Percentiles rank a stretch among this genome's conserved stretches.
These are phyloP conservation scores for Nesoenas mayeri DNA, from an alignment of 2,113 vertebrate genomes.

Conservation along the genomic window DNA sequence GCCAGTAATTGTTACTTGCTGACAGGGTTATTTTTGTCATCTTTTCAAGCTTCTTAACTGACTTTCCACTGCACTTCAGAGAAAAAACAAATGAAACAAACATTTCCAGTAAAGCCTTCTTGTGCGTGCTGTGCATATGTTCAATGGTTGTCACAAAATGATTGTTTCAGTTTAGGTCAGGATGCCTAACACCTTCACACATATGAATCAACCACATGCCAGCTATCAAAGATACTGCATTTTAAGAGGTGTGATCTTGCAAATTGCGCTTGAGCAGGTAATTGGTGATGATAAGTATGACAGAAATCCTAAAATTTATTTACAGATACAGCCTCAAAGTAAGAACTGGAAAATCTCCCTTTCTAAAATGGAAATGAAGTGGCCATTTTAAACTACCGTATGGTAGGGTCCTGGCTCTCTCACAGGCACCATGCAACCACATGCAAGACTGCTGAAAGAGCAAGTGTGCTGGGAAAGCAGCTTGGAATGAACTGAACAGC, in stretches of 20 bases:
- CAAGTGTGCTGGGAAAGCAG: not conserved
- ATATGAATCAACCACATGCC: constrained; percentile 40
- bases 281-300: not conserved
- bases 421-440: not conserved
- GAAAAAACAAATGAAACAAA: not conserved
- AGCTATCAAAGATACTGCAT: constrained; percentile 2
- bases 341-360: not conserved
- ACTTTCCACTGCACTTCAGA: constrained; percentile 36
- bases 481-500: not conserved
- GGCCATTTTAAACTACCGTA: not conserved
- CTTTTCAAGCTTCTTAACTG: not conserved
- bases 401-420: not conserved
- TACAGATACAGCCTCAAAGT: not conserved
- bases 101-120: constrained; percentile 36
- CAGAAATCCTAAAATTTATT: not conserved
- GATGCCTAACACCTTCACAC: constrained; percentile 53
- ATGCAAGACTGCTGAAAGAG: not conserved
- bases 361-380: not conserved
- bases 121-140: not conserved
- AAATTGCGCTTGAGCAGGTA: not conserved
- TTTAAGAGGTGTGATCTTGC: constrained; percentile 18
- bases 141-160: constrained; percentile 14
- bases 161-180: constrained; percentile 38
- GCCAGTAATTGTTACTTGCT: not conserved
- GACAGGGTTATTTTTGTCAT: not conserved